Evolutionary conservation across 2,888 invertebrate genomes (phyloP).

Genomic region (Lacanobia wlatinum): DNA sequence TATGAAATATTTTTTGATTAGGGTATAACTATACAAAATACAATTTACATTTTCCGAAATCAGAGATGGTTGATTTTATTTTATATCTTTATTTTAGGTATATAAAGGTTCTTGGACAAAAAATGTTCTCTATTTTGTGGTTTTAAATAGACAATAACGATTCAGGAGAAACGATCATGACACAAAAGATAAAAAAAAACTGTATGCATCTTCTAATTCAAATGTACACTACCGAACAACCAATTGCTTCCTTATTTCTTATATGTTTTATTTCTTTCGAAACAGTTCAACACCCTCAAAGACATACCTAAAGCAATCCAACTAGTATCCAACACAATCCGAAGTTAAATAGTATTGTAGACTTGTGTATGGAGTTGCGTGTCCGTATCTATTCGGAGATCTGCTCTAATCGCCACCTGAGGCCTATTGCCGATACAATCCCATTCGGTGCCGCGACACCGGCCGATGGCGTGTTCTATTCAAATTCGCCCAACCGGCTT

Average conservation of each 20-base stretch:
- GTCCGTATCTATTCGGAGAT: conserved; percentile 75
- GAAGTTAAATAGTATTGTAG: conserved; percentile 58
- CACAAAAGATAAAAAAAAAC: no score
- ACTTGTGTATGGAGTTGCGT: conserved; percentile 64
- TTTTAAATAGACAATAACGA: no score
- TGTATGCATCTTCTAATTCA: no score
- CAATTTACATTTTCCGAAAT: no score
- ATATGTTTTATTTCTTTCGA: not conserved
- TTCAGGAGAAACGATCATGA: no score
- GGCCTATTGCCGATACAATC: conserved; percentile 78
- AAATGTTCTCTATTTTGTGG: no score
- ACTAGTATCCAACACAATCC: conserved; percentile 55
- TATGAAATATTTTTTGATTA: no score
- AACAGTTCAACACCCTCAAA: conserved; percentile 16
- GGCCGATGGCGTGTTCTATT: conserved; percentile 83
- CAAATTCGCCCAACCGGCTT: conserved; percentile 80
- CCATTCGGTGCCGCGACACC: conserved; percentile 79
- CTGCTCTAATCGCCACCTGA: conserved; percentile 86
- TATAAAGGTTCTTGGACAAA: no score
- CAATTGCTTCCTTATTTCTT: not conserved
- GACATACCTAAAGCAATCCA: conserved; percentile 47
- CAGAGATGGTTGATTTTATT: no score
- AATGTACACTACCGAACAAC: no score
- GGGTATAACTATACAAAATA: no score
- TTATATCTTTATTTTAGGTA: no score